Evolutionary conservation across 2,888 invertebrate genomes (phyloP), one percentile per base, ranked within the genome.

Genomic region (Adelphocoris suturalis): DNA sequence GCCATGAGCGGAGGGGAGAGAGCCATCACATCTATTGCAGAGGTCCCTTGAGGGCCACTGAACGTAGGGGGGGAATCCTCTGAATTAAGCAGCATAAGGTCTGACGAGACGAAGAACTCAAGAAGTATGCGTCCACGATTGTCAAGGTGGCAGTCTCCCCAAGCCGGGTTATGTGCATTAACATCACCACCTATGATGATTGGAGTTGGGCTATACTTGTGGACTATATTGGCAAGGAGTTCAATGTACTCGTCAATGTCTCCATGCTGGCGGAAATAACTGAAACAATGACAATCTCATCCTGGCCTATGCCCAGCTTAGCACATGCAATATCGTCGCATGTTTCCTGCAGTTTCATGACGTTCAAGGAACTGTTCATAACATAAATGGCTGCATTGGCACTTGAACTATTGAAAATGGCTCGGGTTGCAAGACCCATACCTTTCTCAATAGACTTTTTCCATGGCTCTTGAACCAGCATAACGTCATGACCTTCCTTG

Each of bases 341-440:
- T 11, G 75, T 75, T 86, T 86, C 86, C 4, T 75, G 76, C 0
- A 86, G 76, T n/a, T 9, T 23, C 75, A 86, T 86, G 11, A 23
- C 47, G 0, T 86, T 13, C 11, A 78, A 23, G 52, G 4, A n/a
- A 12, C 11, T 14, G 27, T 87, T 78, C 12, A 52, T 13, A 13
- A 78, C n/a, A 16, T 76, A 52, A 0, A 87, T 48, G 1, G 52
- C 87, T 16, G 87, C 48, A 5, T 14, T 78, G 9, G 87, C 76
- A 0, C 52, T 16, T 0, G 23, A 12, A 2, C 87, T 28, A n/a
- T 78, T 16, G 27, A 46, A 87, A 1, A 87, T 48, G 19, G 87
- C 23, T 19, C 48, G 47, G 16, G 86, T 5, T 19, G 11, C 48
- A 0, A 86, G 46, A 3, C 86, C 86, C 86, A 86, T 75, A 23